phyloP scores from a whole-genome alignment of 2,113 vertebrate species.

The Psittacula cyanocephala region DNA sequence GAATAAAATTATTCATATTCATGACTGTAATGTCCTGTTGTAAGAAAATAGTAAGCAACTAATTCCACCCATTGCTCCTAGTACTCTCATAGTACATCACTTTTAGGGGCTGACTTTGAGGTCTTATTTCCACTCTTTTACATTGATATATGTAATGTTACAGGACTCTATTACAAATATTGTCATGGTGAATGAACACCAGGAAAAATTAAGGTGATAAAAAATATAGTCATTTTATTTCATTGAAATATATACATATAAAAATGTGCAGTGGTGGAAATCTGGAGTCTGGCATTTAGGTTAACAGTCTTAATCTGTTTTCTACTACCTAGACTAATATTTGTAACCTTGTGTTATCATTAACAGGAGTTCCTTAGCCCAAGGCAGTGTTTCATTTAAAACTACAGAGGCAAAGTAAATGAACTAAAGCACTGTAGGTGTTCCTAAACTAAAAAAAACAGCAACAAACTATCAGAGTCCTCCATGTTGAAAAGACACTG shows the following conservation, averaged over 20 bases:
- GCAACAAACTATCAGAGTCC: neutral
- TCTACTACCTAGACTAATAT: constrained; percentile 13
- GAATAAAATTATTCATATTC: neutral
- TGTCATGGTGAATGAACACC: neutral
- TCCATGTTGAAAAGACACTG: neutral
- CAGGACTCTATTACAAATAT: neutral
- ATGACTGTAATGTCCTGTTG: neutral
- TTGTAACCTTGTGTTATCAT: neutral
- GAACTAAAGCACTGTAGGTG: neutral
- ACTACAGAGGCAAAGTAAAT: constrained; percentile 13
- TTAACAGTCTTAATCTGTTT: neutral
- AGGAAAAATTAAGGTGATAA: neutral
- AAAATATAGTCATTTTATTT: neutral
- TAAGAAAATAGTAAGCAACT: neutral
- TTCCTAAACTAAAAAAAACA: neutral
- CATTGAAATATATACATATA: neutral
- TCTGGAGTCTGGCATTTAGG: neutral
- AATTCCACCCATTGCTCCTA: neutral
- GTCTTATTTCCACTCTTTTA: neutral
- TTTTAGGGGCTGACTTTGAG: neutral
- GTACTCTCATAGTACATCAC: neutral
- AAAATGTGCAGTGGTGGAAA: neutral
- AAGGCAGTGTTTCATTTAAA: constrained; percentile 33
- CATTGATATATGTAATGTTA: neutral
- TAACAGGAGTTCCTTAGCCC: constrained; percentile 13